Conservation (phyloP, 2,797 vertebrate species). For the Todus mexicanus region DNA sequence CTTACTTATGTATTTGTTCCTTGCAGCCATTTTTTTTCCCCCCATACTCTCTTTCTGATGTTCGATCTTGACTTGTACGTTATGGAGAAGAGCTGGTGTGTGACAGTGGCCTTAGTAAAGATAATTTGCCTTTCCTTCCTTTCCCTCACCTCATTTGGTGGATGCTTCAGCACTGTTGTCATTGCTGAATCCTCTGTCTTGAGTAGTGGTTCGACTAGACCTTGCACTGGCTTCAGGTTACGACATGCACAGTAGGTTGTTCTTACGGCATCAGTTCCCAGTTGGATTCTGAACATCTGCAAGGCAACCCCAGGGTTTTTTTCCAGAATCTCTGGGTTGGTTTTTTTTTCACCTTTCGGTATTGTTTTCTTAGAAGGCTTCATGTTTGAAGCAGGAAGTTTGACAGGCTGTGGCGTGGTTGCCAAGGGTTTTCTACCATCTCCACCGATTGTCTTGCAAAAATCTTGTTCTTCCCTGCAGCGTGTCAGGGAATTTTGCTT, state of each 20-base stretch:
- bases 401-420: neutral
- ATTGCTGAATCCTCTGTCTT: neutral
- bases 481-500: neutral
- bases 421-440: neutral
- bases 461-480: neutral
- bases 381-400: neutral
- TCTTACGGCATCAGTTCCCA: neutral
- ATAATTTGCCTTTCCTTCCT: neutral
- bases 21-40: neutral
- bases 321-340: neutral
- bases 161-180: neutral
- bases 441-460: neutral
- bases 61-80: neutral
- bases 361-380: neutral
- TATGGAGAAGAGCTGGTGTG: neutral
- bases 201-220: neutral
- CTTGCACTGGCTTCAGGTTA: neutral
- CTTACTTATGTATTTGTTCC: neutral
- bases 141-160: neutral
- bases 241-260: neutral
- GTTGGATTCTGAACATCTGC: neutral
- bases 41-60: neutral
- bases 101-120: neutral
- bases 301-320: neutral
- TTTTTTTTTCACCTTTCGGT: neutral